These are phyloP conservation scores for Batillaria attramentaria DNA, from an alignment of 1,140 invertebrate species.

Conservation along the genomic window DNA sequence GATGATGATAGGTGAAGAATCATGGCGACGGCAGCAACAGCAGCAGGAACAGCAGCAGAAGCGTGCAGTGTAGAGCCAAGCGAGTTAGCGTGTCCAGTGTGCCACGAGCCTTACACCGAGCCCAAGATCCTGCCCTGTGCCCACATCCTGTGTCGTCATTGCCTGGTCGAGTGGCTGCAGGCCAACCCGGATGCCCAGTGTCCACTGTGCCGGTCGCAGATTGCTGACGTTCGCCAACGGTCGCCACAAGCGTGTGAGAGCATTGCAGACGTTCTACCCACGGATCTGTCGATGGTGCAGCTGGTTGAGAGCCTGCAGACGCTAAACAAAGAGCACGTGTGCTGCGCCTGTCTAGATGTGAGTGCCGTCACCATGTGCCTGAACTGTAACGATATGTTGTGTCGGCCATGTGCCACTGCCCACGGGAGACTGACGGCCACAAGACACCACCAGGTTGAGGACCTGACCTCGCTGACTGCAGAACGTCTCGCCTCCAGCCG, in stretches of 20 bases:
- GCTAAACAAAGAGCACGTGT: not conserved
- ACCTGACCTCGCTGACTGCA: conserved; percentile 20
- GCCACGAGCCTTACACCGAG: not conserved
- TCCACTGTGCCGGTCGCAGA: conserved; percentile 2
- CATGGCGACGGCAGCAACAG: not conserved
- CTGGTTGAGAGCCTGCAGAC: not conserved
- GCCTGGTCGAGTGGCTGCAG: not conserved
- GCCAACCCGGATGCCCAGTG: not conserved
- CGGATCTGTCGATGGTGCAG: conserved; percentile 19
- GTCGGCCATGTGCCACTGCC: not conserved
- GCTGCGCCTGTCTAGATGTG: not conserved
- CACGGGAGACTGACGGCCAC: not conserved
- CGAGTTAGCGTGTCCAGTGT: conserved; percentile 10
- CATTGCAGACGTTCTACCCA: conserved; percentile 3
- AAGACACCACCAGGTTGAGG: conserved; percentile 11
- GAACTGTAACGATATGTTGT: conserved; percentile 16
- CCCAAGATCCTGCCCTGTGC: conserved; percentile 27
- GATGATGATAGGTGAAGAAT: no score
- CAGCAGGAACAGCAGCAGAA: no score
- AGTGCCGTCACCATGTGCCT: conserved; percentile 19
- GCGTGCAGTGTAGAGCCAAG: not conserved
- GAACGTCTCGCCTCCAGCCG: not conserved
- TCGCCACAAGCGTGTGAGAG: no score
- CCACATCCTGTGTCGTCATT: conserved; percentile 20
- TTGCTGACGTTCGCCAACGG: no score